These are phyloP conservation scores for Macrotis lagotis DNA, from an alignment of 2,113 vertebrate genomes.

Conservation along the genomic window DNA sequence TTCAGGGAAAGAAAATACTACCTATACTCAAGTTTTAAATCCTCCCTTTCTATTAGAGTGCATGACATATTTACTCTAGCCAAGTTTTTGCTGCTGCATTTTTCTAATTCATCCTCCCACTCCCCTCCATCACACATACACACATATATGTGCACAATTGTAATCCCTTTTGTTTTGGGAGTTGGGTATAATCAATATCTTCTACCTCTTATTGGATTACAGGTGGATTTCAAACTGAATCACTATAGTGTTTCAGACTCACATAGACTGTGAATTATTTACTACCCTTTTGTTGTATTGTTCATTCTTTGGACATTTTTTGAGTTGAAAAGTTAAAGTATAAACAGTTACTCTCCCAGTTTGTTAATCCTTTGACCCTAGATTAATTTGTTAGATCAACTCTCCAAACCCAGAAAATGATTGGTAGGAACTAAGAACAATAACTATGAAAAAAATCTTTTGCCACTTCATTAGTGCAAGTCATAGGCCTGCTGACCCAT, in stretches of 20 bases:
- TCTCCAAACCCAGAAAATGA: neutral
- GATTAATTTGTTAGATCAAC: neutral
- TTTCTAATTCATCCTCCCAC: too few relatives aligned
- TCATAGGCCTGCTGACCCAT: neutral
- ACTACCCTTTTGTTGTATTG: neutral
- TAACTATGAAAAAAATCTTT: neutral
- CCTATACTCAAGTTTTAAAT: neutral
- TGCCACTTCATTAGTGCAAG: neutral
- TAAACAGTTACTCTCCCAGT: neutral
- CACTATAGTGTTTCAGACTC: neutral
- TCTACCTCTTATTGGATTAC: neutral
- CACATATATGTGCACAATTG: neutral
- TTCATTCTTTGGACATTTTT: neutral
- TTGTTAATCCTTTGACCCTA: neutral
- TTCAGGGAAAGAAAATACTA: neutral
- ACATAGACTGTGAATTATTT: neutral
- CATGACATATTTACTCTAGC: neutral
- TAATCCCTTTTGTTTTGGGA: neutral
- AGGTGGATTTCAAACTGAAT: neutral
- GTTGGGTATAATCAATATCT: neutral
- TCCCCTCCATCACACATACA: too few relatives aligned
- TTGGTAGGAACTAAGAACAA: conserved; percentile 53
- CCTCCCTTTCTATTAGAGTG: neutral
- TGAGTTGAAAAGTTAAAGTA: neutral
- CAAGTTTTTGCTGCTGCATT: neutral